These are phyloP conservation scores for Sebastolobus alascanus DNA, from an alignment of 2,797 vertebrate genomes.

Conservation along the genomic window DNA sequence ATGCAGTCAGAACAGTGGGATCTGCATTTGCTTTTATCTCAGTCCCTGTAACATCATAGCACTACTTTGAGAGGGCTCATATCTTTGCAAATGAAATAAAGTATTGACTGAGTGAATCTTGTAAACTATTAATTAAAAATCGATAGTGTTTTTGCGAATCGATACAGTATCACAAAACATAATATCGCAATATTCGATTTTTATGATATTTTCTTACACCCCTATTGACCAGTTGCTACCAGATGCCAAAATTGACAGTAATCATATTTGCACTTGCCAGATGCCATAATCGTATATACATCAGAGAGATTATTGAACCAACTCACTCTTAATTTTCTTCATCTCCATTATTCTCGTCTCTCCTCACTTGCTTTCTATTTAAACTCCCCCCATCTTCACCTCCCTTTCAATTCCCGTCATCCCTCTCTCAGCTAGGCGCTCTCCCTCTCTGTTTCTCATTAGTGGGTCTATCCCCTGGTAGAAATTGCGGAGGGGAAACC, in stretches of 20 bases:
- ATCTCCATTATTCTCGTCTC: background rate
- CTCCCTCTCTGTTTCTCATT: conserved; percentile 64
- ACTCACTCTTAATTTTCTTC: background rate
- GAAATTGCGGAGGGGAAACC: conserved; percentile 45
- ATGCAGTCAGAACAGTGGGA: too few species aligned
- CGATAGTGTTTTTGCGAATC: too few species aligned
- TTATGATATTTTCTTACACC: too few species aligned
- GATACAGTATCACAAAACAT: too few species aligned
- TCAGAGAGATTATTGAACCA: background rate
- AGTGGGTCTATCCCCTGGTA: conserved; percentile 49
- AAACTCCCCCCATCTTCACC: conserved; percentile 5
- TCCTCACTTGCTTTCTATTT: background rate
- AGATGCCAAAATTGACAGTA: background rate
- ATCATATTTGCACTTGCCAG: background rate
- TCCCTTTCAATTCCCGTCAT: background rate
- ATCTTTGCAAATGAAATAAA: too few species aligned
- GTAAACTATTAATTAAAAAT: too few species aligned
- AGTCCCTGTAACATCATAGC: too few species aligned
- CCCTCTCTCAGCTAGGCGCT: background rate
- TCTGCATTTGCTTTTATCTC: too few species aligned
- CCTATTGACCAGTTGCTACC: background rate
- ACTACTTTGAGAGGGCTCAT: too few species aligned
- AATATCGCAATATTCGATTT: too few species aligned
- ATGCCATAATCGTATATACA: background rate
- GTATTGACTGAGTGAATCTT: too few species aligned